Evolutionary conservation across 2,888 invertebrate genomes (phyloP), one percentile per base, ranked within the genome.

Genomic region (Drosophila percnosoma): DNA sequence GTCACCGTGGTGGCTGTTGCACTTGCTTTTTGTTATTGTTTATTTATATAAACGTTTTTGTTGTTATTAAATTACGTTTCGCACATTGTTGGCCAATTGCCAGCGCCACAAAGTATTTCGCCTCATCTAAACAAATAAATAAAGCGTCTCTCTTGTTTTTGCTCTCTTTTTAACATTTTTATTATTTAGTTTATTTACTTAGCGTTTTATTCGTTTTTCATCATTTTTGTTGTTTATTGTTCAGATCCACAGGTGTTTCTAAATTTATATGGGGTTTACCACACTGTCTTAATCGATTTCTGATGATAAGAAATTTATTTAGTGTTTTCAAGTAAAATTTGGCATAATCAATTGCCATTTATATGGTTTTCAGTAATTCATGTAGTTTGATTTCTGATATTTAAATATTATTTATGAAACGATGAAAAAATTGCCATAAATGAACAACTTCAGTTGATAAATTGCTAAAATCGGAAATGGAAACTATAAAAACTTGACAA

Each of bases 71-170:
- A 67, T 62, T 71, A 65, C 58, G 42, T 45, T 57, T 64, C 48
- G 55, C 15, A 21, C 34, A 65, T 71, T 74, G 2, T 76, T 88
- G 89, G 89, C 73, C 49, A 58, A 49, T 21, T 69, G 83, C 87
- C 84, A 88, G 60, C 18, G 38, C 21, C 33, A 33, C 63, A 21
- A 68, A 70, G 68, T 59, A 64, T 70, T 75, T 73, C 73, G 48
- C 62, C 64, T 65, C 68, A 58, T 57, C 57, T 71, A 82, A 66
- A 78, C 68, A 81, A 78, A 68, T 63, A 66, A 75, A 68, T 63
- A 64, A 78, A 48, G 21, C 31, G n/a, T 31, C 21, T 53, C 54
- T 62, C 68, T 80, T 68, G 52, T 62, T 40, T 48, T 13, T 58
- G 31, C 10, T 36, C 27, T 45, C 58, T 60, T 45, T 38, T 11